Evolutionary conservation across 2,888 invertebrate species (phyloP).

Genomic region (Thera obeliscata): DNA sequence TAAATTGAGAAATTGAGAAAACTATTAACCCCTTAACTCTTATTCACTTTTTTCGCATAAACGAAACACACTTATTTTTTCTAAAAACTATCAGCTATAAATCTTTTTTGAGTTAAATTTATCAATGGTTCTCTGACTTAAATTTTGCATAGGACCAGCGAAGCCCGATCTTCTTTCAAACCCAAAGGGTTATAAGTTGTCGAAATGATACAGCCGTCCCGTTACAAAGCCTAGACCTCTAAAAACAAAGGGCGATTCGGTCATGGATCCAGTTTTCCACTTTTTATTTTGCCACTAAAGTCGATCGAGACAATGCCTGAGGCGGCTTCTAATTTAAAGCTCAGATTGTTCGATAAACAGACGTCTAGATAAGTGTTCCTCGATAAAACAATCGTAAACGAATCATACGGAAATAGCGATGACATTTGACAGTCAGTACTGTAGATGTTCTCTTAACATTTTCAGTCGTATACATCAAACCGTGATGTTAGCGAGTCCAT

Average conservation of each 20-base stretch:
- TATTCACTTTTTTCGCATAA: too few species aligned
- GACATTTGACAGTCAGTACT: background rate
- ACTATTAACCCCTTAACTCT: too few species aligned
- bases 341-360: conserved; percentile 43
- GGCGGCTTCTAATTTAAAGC: conserved; percentile 56
- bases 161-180: conserved; percentile 45
- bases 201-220: conserved; percentile 72
- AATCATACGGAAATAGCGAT: conserved; percentile 1
- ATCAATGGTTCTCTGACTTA: background rate
- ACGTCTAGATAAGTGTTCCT: conserved; percentile 3
- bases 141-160: background rate
- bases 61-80: too few species aligned
- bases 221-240: conserved; percentile 70
- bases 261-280: conserved; percentile 60
- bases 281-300: conserved; percentile 63
- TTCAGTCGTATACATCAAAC: background rate
- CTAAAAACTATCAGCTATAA: too few species aligned
- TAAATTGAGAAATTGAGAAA: too few species aligned
- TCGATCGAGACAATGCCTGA: conserved; percentile 61
- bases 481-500: background rate
- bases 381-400: conserved; percentile 1
- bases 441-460: background rate
- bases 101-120: too few species aligned
- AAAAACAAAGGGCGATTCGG: conserved; percentile 73
- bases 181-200: conserved; percentile 71